These are phyloP conservation scores for Cryptocephalus moraei DNA, from an alignment of 2,888 invertebrate genomes.

Conservation along the genomic window DNA sequence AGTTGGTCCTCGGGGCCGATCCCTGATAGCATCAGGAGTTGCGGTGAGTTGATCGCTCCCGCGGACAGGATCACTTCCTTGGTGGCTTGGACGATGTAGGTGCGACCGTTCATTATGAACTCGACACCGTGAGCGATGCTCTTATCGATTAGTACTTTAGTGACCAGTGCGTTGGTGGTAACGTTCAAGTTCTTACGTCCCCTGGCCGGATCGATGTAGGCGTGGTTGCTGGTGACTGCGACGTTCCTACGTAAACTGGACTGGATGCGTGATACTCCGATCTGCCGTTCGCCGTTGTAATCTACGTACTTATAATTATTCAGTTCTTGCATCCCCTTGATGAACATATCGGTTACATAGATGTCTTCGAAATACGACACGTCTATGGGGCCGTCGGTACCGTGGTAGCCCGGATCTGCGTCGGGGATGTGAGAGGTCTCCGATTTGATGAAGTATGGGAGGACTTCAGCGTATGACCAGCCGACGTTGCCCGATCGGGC, in stretches of 20 bases:
- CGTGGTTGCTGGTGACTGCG: slow-evolving; percentile 2
- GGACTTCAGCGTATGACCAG: slow-evolving; percentile 57
- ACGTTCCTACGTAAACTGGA: slow-evolving; percentile 6
- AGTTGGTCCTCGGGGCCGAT: slow-evolving; percentile 8
- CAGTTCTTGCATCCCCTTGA: slow-evolving; percentile 40
- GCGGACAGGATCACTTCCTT: slow-evolving; percentile 52
- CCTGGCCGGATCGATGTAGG: slow-evolving; percentile 5
- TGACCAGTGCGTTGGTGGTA: slow-evolving; percentile 42
- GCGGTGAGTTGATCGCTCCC: slow-evolving; percentile 27
- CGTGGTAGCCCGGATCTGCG: slow-evolving; percentile 8
- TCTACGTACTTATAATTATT: slow-evolving; percentile 6
- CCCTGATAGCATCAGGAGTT: slow-evolving; percentile 10
- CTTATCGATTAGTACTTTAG: slow-evolving; percentile 6
- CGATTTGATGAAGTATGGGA: slow-evolving; percentile 64
- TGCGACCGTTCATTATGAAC: slow-evolving; percentile 42
- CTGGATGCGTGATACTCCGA: slow-evolving; percentile 6
- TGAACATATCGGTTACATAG: neutral
- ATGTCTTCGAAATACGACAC: neutral
- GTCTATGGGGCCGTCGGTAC: slow-evolving; percentile 44
- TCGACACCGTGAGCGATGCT: slow-evolving; percentile 5
- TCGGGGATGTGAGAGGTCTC: slow-evolving; percentile 39
- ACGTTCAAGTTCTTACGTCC: slow-evolving; percentile 31
- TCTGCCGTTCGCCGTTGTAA: slow-evolving; percentile 5
- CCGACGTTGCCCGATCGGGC: slow-evolving; percentile 54
- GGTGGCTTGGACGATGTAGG: slow-evolving; percentile 49